A percentile compares a stretch with the other conserved stretches of the same genome.
These are phyloP conservation scores for Lasioglossum pauxillum DNA, from an alignment of 2,888 invertebrate species.

Conservation along the genomic window DNA sequence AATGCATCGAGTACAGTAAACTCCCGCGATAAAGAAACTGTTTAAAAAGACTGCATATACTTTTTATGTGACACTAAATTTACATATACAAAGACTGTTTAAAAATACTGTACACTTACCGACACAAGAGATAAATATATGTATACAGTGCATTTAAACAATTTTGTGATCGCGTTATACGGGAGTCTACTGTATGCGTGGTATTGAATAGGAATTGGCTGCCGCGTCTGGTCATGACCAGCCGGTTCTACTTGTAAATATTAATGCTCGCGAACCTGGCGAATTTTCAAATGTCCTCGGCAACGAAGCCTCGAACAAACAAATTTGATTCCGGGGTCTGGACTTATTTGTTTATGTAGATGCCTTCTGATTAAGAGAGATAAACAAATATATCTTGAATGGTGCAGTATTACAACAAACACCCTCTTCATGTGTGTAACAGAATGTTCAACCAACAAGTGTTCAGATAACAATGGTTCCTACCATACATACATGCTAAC, in stretches of 20 bases:
- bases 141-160: too few relatives aligned
- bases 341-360: not conserved
- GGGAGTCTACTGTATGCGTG: not conserved
- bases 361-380: not conserved
- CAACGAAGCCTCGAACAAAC: not conserved
- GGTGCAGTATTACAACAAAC: not conserved
- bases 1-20: not conserved
- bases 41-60: too few relatives aligned
- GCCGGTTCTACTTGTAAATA: slow-evolving; percentile 1
- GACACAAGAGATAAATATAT: too few relatives aligned
- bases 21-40: too few relatives aligned
- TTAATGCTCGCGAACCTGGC: not conserved
- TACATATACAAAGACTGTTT: too few relatives aligned
- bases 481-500: not conserved
- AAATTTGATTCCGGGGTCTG: not conserved
- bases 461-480: not conserved
- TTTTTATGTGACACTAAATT: too few relatives aligned
- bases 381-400: not conserved
- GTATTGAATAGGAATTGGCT: not conserved
- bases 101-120: too few relatives aligned
- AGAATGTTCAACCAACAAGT: not conserved
- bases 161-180: too few relatives aligned
- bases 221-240: not conserved
- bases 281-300: not conserved
- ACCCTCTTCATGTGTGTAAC: not conserved